Percentiles rank a stretch among this genome's conserved stretches.
These are phyloP conservation scores for Damaliscus lunatus DNA, from an alignment of 2,113 vertebrate genomes.

Conservation along the genomic window DNA sequence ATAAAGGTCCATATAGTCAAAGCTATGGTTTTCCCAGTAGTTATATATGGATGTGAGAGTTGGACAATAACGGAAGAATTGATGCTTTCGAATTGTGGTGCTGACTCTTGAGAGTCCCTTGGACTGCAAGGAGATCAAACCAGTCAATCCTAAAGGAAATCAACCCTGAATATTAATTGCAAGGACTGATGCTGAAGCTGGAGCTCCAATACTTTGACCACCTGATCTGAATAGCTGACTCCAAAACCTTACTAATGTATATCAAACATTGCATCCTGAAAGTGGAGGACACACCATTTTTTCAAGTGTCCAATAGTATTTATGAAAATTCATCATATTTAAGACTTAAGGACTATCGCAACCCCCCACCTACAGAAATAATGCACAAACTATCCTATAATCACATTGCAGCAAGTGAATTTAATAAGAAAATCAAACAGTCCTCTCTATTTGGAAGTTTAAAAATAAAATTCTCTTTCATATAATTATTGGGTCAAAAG, in stretches of 20 bases:
- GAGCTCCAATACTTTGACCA: not conserved
- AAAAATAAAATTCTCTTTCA: not conserved
- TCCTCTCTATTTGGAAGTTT: not conserved
- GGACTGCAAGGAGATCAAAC: not conserved
- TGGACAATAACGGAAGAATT: not conserved
- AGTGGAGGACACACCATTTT: not conserved
- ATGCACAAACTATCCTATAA: not conserved
- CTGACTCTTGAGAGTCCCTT: not conserved
- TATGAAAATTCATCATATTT: not conserved
- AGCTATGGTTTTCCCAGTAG: not conserved
- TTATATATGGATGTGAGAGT: not conserved
- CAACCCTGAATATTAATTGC: not conserved
- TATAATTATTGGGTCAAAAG: not conserved
- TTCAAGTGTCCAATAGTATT: not conserved
- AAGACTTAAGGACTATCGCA: not conserved
- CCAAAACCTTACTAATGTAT: too few relatives aligned
- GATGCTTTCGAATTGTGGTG: not conserved
- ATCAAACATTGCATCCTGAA: not conserved
- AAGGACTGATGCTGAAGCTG: not conserved
- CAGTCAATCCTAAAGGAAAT: not conserved
- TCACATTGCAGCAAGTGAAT: not conserved
- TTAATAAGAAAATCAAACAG: not conserved
- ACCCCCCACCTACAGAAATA: not conserved
- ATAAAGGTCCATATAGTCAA: not conserved
- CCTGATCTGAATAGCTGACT: not conserved